These are phyloP conservation scores for Urocyon cinereoargenteus DNA, from an alignment of 2,797 vertebrate genomes.

Conservation along the genomic window DNA sequence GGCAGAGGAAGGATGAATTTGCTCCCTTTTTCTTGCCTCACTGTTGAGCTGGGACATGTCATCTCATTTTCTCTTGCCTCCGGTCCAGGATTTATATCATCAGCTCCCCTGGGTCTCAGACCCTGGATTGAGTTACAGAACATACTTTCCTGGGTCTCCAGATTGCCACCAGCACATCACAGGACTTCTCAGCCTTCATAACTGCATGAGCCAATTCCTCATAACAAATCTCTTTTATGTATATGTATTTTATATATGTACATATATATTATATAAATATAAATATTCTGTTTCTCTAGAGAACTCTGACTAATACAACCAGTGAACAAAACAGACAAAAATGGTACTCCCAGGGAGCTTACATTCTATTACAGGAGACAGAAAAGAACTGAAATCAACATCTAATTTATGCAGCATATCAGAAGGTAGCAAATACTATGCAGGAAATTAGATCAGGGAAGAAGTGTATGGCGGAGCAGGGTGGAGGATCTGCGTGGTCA, in stretches of 20 bases:
- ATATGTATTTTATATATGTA: background rate
- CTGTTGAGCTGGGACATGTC: background rate
- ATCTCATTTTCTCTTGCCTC: background rate
- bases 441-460: background rate
- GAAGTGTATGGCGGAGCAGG: accelerated
- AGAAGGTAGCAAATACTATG: accelerated
- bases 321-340: background rate
- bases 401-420: background rate
- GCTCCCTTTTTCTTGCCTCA: background rate
- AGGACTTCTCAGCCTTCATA: background rate
- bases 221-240: background rate
- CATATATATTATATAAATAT: background rate
- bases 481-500: accelerated
- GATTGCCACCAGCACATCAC: background rate
- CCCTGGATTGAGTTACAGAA: background rate
- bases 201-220: background rate
- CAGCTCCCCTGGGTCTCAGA: background rate
- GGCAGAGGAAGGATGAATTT: background rate
- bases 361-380: background rate
- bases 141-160: background rate
- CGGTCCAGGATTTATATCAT: background rate
- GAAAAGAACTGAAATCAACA: background rate
- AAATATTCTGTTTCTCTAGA: background rate
- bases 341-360: background rate
- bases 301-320: background rate